These are phyloP conservation scores for Steromphala cineraria DNA, from an alignment of 2,888 invertebrate genomes.

Conservation along the genomic window DNA sequence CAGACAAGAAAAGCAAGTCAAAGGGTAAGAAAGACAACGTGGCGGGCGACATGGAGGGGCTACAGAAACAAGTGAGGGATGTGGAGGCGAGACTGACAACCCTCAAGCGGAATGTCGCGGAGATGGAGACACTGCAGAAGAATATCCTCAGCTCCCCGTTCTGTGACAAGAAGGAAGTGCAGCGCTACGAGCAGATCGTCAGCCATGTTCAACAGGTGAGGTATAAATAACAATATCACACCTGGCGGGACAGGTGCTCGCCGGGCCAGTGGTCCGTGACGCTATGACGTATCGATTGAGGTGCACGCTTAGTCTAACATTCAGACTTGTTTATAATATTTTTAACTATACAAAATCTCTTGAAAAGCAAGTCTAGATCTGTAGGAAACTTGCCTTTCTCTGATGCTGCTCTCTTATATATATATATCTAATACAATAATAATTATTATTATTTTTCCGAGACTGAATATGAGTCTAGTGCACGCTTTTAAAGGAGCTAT, in stretches of 20 bases:
- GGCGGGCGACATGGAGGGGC: constrained; percentile 47
- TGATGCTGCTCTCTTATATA: no score
- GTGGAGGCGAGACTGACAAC: constrained; percentile 48
- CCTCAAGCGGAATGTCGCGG: constrained; percentile 48
- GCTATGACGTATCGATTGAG: no score
- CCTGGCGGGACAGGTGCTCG: constrained; percentile 18
- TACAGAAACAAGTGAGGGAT: constrained; percentile 46
- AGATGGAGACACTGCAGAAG: constrained; percentile 56
- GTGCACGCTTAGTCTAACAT: no score
- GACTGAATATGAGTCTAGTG: no score
- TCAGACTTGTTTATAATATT: no score
- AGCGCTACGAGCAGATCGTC: constrained; percentile 51
- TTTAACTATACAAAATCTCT: no score
- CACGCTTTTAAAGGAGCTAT: no score
- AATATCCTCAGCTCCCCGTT: constrained; percentile 55
- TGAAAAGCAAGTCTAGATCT: no score
- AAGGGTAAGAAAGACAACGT: constrained; percentile 22
- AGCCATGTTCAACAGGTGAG: constrained; percentile 44
- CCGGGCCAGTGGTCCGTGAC: no score
- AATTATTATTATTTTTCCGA: no score
- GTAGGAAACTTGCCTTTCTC: no score
- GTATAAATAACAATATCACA: constrained; percentile 41
- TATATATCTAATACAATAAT: no score
- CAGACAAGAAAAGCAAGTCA: constrained; percentile 24
- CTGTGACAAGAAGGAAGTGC: constrained; percentile 47